Base-by-base conservation (phyloP, 2,888 invertebrate species). In the Molorchus minor region DNA sequence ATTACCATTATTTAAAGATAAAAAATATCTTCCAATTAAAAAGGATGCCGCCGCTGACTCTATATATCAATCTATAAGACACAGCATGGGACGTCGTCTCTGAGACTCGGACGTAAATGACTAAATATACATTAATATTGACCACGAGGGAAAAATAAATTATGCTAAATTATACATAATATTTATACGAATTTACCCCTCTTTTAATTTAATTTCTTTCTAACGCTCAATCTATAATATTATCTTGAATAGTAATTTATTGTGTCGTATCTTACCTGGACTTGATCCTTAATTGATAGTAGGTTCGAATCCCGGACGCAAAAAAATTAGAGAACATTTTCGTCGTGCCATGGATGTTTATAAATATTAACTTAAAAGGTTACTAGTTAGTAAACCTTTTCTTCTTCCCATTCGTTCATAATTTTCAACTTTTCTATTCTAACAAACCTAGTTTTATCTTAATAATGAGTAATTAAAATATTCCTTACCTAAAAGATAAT, bases 1-100 rank as follows among this genome's bases (percentile, higher is more conserved):
- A 78, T 78, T 77, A 79, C 74, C 77, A 78, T 79, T 79, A 80
- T 78, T 79, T 76, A 75, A 77, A 77, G 78, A 77, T 79, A 79
- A 80, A 80, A 79, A 79, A 80, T 78, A 76, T 78, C 77, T 79
- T 80, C 79, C 79, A 80, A 80, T 80, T 80, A 80, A 80, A 79
- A 80, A 78, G 77, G 74, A 71, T 72, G 77, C 79, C 73, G 78
- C 79, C 77, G 79, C 77, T 76, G 78, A 76, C 77, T 77, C 79
- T 76, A 79, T 80, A 79, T 79, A 80, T 80, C 79, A 80, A 79
- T 80, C 79, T 80, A 79, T 78, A 77, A 73, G 76, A 75, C 79
- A 52, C 80, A 79, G 77, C 79, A 72, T 77, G 80, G 68, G 74
- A 75, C 77, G 71, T 69, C 72, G 76, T 74, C 73, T 72, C 66